Conservation (phyloP, 2,797 vertebrate species). For the Taeniopygia guttata region DNA sequence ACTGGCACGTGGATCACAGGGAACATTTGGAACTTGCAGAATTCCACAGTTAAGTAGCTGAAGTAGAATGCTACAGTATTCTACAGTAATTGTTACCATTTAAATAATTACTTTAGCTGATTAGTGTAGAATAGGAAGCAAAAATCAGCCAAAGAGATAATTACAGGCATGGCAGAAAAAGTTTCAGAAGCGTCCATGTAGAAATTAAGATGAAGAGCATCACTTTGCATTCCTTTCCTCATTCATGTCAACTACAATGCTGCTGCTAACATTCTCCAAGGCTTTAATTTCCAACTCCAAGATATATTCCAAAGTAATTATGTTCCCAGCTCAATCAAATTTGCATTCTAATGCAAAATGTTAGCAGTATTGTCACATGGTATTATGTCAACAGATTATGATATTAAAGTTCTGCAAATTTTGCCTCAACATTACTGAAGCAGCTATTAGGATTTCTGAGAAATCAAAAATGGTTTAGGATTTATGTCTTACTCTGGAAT, state of each 20-base stretch:
- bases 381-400: neutral
- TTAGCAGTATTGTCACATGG: neutral
- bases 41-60: neutral
- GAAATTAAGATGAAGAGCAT: neutral
- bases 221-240: neutral
- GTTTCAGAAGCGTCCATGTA: neutral
- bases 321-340: neutral
- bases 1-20: fast-evolving
- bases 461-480: neutral
- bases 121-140: neutral
- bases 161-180: neutral
- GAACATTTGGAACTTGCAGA: neutral
- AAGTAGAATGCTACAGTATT: neutral
- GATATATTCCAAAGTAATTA: neutral
- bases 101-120: neutral
- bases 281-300: neutral
- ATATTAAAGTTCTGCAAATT: neutral
- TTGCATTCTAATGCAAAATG: neutral
- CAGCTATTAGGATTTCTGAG: neutral
- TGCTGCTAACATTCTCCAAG: neutral
- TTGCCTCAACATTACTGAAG: neutral
- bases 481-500: neutral
- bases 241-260: neutral
- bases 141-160: constrained; percentile 1
- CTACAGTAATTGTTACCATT: neutral